Evolutionary conservation across 2,888 invertebrate species (phyloP).

Genomic region (Brenthis ino): DNA sequence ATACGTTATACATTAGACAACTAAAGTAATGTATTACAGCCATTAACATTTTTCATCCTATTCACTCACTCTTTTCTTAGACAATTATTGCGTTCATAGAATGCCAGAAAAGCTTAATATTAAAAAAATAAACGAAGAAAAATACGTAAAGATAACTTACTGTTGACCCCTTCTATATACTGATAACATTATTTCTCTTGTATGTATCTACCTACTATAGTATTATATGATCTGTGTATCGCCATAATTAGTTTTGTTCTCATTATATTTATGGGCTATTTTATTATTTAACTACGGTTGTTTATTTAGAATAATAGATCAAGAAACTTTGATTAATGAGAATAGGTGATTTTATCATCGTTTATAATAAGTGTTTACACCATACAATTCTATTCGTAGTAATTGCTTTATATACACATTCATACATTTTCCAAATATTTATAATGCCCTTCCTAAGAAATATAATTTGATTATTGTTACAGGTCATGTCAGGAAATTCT

Average conservation of each 20-base stretch:
- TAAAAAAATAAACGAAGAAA: slow-evolving; percentile 37
- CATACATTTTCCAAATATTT: slow-evolving; percentile 30
- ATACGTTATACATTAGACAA: no score
- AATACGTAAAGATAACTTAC: slow-evolving; percentile 32
- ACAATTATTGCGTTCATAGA: slow-evolving; percentile 8
- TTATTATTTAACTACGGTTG: background rate
- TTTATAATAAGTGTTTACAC: background rate
- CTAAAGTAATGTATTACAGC: no score
- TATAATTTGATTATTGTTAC: slow-evolving; percentile 71
- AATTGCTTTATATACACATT: background rate
- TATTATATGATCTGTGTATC: no score
- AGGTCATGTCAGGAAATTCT: slow-evolving; percentile 51
- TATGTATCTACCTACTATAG: background rate
- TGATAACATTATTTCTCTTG: slow-evolving; percentile 35
- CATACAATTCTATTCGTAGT: slow-evolving; percentile 4
- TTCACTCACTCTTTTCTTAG: background rate
- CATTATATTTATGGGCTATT: slow-evolving; percentile 9
- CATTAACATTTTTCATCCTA: no score
- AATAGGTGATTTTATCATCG: no score
- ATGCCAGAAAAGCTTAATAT: slow-evolving; percentile 11
- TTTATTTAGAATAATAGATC: background rate
- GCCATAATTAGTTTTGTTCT: slow-evolving; percentile 19
- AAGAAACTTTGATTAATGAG: background rate
- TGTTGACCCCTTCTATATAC: slow-evolving; percentile 33
- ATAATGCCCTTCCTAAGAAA: slow-evolving; percentile 44